Evolutionary conservation across 2,113 vertebrate species (phyloP).

Genomic region (Dermatemys mawii): DNA sequence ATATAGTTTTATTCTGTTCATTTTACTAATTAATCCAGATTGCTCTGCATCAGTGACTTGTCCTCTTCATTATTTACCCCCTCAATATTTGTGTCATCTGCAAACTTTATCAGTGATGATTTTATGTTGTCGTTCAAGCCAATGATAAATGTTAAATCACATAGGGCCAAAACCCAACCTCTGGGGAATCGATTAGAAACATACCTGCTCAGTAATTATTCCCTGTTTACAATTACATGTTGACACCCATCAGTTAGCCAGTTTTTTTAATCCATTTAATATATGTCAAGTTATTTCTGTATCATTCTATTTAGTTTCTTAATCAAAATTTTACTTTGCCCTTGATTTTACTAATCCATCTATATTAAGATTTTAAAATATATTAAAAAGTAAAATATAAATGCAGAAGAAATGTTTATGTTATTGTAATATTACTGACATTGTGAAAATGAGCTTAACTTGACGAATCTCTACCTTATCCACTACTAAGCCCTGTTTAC

Average conservation of each 20-base stretch:
- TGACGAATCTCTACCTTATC: conserved; percentile 68
- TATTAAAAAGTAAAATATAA: conserved; percentile 36
- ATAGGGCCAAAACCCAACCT: not conserved
- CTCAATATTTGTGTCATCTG: not conserved
- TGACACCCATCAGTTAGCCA: not conserved
- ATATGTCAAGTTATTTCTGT: not conserved
- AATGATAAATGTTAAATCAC: not conserved
- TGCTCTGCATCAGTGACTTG: not conserved
- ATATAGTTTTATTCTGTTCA: not conserved
- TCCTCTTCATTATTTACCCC: not conserved
- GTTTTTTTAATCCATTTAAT: not conserved
- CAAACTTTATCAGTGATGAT: not conserved
- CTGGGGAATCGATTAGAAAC: not conserved
- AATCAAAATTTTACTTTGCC: conserved; percentile 45
- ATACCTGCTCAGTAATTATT: not conserved
- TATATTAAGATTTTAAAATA: conserved; percentile 40
- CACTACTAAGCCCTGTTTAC: conserved; percentile 80
- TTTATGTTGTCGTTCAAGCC: not conserved
- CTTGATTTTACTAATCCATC: conserved; percentile 28
- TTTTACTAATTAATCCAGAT: not conserved
- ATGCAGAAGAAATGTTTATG: conserved; percentile 42
- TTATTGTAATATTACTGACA: conserved; percentile 53
- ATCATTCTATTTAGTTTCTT: not conserved
- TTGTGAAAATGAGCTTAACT: conserved; percentile 47
- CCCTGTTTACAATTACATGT: not conserved